Evolutionary conservation across 1,140 invertebrate species (phyloP).

Genomic region (Psix sp.): DNA sequence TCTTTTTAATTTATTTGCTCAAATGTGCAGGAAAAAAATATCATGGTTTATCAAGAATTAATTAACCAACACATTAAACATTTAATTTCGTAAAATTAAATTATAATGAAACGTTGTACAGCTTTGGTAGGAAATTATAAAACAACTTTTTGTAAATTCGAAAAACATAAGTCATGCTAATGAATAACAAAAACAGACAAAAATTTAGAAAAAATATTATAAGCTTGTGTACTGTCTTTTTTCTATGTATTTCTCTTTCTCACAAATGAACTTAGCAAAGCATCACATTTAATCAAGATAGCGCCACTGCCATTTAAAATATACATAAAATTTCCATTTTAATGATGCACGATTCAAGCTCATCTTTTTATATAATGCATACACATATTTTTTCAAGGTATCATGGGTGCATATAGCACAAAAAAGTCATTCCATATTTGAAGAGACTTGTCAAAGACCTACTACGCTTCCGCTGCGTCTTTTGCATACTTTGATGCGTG

Average conservation of each 20-base stretch:
- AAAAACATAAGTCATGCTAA: no score
- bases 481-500: constrained; percentile 12
- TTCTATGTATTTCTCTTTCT: constrained; percentile 11
- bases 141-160: no score
- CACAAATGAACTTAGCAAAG: constrained; percentile 21
- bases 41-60: no score
- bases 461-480: constrained; percentile 12
- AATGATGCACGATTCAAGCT: constrained; percentile 34
- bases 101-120: no score
- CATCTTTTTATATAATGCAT: constrained; percentile 23
- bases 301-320: constrained; percentile 28
- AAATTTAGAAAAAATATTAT: no score
- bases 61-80: no score
- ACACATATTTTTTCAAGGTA: constrained; percentile 7
- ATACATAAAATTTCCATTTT: constrained; percentile 45
- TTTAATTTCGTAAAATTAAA: no score
- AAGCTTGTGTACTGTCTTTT: no score
- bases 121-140: no score
- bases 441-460: constrained; percentile 24
- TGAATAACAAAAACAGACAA: no score
- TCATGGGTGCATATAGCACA: constrained; percentile 1
- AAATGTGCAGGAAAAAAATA: no score
- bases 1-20: no score
- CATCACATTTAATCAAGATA: constrained; percentile 28
- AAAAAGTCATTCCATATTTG: constrained; percentile 22